Conservation (phyloP, 1,140 invertebrate genomes). For the Sycobia sp. region DNA sequence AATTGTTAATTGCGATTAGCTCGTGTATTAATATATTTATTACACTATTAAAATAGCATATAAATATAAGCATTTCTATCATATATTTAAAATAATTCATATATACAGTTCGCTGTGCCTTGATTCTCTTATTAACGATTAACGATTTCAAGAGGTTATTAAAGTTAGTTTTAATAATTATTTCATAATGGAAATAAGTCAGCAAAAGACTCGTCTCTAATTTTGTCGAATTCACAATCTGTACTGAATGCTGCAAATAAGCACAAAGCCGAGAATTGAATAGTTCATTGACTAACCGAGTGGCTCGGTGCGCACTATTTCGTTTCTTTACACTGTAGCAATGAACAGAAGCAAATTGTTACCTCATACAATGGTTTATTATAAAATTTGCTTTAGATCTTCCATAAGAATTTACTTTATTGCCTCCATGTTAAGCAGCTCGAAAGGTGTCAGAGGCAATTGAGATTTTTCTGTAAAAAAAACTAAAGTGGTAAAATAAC, state of each 20-base stretch:
- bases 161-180: too few species aligned
- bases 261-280: constrained; percentile 14
- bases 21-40: too few species aligned
- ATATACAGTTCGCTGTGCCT: too few species aligned
- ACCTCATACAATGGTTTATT: constrained; percentile 3
- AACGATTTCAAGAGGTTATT: too few species aligned
- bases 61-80: too few species aligned
- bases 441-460: constrained; percentile 35
- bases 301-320: constrained; percentile 60
- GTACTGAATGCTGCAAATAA: neutral
- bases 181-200: too few species aligned
- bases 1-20: too few species aligned
- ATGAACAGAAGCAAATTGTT: constrained; percentile 1
- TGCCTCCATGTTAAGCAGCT: constrained; percentile 13
- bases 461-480: constrained; percentile 24
- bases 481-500: constrained; percentile 28
- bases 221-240: constrained; percentile 15
- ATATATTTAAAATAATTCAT: too few species aligned
- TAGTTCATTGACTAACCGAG: constrained; percentile 38
- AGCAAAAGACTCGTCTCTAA: neutral
- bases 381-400: constrained; percentile 6
- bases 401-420: constrained; percentile 17
- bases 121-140: too few species aligned
- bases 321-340: constrained; percentile 53
- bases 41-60: too few species aligned